Conservation (phyloP, 2,113 vertebrate genomes). For the Ramphastos sulfuratus region DNA sequence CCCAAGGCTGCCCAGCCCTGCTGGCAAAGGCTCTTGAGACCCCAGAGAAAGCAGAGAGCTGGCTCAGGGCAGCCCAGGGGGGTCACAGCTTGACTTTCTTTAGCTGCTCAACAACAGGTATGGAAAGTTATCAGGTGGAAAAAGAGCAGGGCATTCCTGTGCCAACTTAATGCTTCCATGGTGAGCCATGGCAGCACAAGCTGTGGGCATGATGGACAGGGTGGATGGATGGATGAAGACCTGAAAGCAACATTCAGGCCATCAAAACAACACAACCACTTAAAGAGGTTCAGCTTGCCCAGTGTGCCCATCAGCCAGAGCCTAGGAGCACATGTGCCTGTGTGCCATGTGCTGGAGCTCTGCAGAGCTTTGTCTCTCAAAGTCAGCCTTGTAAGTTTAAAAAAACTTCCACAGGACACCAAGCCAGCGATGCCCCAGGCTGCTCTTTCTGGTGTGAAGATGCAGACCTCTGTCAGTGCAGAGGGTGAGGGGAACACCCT, state of each 20-base stretch:
- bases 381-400: not conserved
- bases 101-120: not conserved
- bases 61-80: not conserved
- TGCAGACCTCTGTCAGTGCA: not conserved
- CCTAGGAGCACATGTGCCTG: accelerated
- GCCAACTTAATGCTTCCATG: accelerated
- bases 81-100: not conserved
- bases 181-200: not conserved
- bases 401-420: not conserved
- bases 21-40: not conserved
- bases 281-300: not conserved
- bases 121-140: not conserved
- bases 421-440: not conserved
- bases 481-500: accelerated
- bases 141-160: not conserved
- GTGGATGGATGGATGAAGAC: not conserved
- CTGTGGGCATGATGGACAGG: not conserved
- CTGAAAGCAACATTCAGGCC: not conserved
- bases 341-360: not conserved
- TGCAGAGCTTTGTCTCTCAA: not conserved
- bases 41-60: not conserved
- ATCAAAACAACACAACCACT: not conserved
- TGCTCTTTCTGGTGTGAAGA: not conserved
- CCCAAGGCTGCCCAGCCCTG: not conserved
- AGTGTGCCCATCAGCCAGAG: not conserved